Conservation (phyloP, 2,888 invertebrate genomes). For the Coleophora deauratella region DNA sequence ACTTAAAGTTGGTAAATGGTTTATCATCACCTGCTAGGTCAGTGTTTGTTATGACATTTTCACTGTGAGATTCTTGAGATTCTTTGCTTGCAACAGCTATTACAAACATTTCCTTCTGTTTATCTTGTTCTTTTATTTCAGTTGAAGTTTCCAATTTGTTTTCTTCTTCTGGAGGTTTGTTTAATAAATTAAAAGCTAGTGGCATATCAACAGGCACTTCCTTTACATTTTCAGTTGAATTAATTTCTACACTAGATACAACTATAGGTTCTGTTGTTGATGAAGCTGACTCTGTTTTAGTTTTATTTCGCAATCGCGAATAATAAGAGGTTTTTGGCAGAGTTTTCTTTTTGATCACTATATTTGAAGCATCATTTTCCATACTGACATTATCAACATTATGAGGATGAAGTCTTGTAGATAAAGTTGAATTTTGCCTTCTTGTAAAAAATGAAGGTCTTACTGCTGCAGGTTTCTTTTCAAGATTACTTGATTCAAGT, state of each 20-base stretch:
- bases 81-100: conserved; percentile 53
- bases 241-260: conserved; percentile 14
- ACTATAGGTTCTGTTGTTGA: conserved; percentile 14
- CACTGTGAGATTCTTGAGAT: conserved; percentile 40
- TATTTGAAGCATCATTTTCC: conserved; percentile 16
- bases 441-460: conserved; percentile 45
- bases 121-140: conserved; percentile 22
- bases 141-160: conserved; percentile 16
- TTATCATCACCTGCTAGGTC: conserved; percentile 37
- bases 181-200: conserved; percentile 44
- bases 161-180: conserved; percentile 30
- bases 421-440: conserved; percentile 31
- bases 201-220: conserved; percentile 43
- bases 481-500: conserved; percentile 27
- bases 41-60: conserved; percentile 34
- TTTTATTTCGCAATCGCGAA: conserved; percentile 39
- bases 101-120: conserved; percentile 37
- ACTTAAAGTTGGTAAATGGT: conserved; percentile 27
- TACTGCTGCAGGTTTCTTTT: conserved; percentile 37
- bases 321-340: conserved; percentile 57
- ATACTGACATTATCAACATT: conserved; percentile 20
- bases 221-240: conserved; percentile 31
- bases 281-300: conserved; percentile 7
- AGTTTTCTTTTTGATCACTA: conserved; percentile 1
- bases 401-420: no score